phyloP scores from a whole-genome alignment of 2,113 vertebrate genomes.

The Penelope pileata region DNA sequence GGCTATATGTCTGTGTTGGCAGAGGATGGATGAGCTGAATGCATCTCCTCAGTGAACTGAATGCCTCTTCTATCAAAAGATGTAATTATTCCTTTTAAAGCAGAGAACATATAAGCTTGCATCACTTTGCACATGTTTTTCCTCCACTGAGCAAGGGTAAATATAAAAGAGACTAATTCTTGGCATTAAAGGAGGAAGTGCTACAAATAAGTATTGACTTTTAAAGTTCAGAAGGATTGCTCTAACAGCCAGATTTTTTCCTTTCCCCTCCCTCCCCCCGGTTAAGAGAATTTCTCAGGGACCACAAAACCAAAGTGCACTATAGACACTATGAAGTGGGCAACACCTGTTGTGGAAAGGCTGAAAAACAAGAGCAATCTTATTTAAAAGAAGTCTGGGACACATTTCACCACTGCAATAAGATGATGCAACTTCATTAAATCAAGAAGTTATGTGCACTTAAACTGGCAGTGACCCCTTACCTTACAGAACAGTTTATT shows the following conservation, averaged over 20 bases:
- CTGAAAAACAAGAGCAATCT: not conserved
- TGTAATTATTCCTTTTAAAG: constrained; percentile 50
- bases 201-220: constrained; percentile 58
- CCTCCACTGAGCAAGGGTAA: constrained; percentile 57
- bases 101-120: constrained; percentile 30
- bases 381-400: constrained; percentile 18
- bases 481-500: constrained; percentile 69
- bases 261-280: fast-evolving
- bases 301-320: not conserved
- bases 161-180: constrained; percentile 62
- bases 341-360: not conserved
- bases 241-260: not conserved
- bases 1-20: constrained; percentile 56
- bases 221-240: constrained; percentile 35
- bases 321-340: not conserved
- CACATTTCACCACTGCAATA: constrained; percentile 26
- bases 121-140: constrained; percentile 63
- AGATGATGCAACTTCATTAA: constrained; percentile 70
- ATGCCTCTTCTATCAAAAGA: constrained; percentile 58
- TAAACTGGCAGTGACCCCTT: constrained; percentile 69
- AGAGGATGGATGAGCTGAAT: constrained; percentile 58
- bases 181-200: constrained; percentile 58
- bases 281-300: not conserved
- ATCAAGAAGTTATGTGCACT: constrained; percentile 53
- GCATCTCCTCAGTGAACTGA: constrained; percentile 48